A percentile compares a stretch with the other conserved stretches of the same genome.
phyloP scores from a whole-genome alignment of 2,888 invertebrate genomes.

The Lasiommata megera region DNA sequence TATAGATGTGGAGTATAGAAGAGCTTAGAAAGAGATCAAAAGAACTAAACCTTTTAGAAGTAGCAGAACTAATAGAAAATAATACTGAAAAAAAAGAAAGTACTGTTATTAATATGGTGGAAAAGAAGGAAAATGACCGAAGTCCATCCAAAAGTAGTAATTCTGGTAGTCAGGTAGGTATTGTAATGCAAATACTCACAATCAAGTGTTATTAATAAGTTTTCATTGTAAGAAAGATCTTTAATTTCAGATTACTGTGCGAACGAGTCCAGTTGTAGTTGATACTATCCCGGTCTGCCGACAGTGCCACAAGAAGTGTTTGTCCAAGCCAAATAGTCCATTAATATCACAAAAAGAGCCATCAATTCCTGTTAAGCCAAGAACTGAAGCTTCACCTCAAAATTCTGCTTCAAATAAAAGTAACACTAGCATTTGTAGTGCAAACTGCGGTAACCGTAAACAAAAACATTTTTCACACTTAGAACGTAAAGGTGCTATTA shows the following conservation, averaged over 20 bases:
- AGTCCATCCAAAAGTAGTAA: constrained; percentile 89
- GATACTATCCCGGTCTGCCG: constrained; percentile 88
- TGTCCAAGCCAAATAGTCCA: constrained; percentile 80
- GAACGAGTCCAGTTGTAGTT: constrained; percentile 87
- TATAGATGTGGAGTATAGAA: constrained; percentile 86
- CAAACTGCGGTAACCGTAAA: constrained; percentile 65
- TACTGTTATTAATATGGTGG: constrained; percentile 43
- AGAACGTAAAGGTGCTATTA: constrained; percentile 76
- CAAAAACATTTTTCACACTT: constrained; percentile 63
- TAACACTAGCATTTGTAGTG: constrained; percentile 65
- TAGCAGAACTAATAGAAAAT: constrained; percentile 61
- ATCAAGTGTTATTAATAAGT: not conserved
- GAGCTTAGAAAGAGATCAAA: constrained; percentile 86
- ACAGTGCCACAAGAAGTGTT: constrained; percentile 90
- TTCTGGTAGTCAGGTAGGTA: constrained; percentile 88
- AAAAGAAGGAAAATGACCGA: constrained; percentile 82
- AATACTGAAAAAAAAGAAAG: constrained; percentile 55
- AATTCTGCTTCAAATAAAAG: constrained; percentile 66
- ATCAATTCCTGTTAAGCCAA: constrained; percentile 54
- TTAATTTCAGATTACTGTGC: constrained; percentile 85
- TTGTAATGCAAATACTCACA: not conserved
- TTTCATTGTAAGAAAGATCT: not conserved
- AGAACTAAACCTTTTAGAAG: constrained; percentile 83
- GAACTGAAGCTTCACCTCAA: constrained; percentile 65
- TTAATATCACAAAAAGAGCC: constrained; percentile 72